Conservation (phyloP, 2,113 vertebrate species). For the Melanerpes aurifrons region DNA sequence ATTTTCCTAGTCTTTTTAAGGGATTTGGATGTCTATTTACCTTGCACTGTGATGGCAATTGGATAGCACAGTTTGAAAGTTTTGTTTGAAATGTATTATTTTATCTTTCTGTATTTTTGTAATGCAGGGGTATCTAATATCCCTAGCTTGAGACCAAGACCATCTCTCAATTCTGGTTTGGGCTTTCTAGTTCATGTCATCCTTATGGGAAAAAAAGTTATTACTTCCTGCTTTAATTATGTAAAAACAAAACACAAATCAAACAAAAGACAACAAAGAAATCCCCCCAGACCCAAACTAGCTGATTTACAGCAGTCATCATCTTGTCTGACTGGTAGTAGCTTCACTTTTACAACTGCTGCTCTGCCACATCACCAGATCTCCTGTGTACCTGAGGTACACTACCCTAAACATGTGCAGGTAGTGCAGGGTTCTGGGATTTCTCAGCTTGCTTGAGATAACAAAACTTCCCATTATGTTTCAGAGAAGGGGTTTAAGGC, state of each 20-base stretch:
- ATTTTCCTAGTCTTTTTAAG: neutral
- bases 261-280: neutral
- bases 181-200: neutral
- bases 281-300: neutral
- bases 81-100: neutral
- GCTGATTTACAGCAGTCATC: neutral
- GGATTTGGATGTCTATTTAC: neutral
- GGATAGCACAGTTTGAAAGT: neutral
- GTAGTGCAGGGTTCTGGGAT: neutral
- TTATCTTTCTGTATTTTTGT: neutral
- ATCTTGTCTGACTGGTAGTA: neutral
- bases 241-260: neutral
- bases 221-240: neutral
- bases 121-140: neutral
- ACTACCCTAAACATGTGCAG: neutral
- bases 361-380: neutral
- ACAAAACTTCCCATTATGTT: fast-evolving
- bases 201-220: neutral
- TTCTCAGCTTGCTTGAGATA: neutral
- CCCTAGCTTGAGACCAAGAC: neutral
- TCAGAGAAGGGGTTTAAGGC: neutral
- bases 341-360: neutral
- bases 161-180: neutral
- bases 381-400: neutral
- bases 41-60: neutral